Evolutionary conservation across 2,888 invertebrate species (phyloP), one percentile per base, ranked within the genome.

Genomic region (Pilophorus perplexus): DNA sequence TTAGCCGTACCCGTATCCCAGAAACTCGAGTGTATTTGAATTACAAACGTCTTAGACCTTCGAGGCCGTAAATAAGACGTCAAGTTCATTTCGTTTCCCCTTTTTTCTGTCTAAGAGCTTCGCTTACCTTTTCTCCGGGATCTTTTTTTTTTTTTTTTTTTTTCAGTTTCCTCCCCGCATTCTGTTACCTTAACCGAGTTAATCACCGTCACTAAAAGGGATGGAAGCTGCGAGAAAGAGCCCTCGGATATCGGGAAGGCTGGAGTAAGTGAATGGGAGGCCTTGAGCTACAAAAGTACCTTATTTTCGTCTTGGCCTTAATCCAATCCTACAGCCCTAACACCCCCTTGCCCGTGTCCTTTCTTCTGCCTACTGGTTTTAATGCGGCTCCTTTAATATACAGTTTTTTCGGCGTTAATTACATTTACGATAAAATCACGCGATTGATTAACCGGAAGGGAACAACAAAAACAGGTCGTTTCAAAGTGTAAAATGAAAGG

Each of bases 271-370:
- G 52, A 52, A 52, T n/a, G 28, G 52, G 52, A 52, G 18, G 33
- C 52, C 33, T 33, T 33, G 52, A 52, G 52, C 52, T 52, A 27
- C 33, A 27, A 52, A 52, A 52, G 33, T 52, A 52, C 52, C 52
- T 52, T 52, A 52, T 52, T 52, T 52, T 52, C 33, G 33, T 52
- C 52, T 52, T 52, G 52, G 52, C 52, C 16, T 27, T 28, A 28
- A 52, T 52, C 52, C 52, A 52, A 52, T 28, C 52, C 27, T 28
- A 27, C 8, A 25, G 52, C 52, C 52, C 23, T 46, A 46, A 46
- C 46, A n/a, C 46, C 46, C 46, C 23, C 23, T 10, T 4, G 12
- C 14, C 23, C 46, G 18, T 44, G 8, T 12, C 10, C 20, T 46
- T 46, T 6, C n/a, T 40, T 40, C 40, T 12, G n/a, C n/a, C n/a